Evolutionary conservation across 2,888 invertebrate species (phyloP), one percentile per base, ranked within the genome.

Genomic region (Ophonus ardosiacus): DNA sequence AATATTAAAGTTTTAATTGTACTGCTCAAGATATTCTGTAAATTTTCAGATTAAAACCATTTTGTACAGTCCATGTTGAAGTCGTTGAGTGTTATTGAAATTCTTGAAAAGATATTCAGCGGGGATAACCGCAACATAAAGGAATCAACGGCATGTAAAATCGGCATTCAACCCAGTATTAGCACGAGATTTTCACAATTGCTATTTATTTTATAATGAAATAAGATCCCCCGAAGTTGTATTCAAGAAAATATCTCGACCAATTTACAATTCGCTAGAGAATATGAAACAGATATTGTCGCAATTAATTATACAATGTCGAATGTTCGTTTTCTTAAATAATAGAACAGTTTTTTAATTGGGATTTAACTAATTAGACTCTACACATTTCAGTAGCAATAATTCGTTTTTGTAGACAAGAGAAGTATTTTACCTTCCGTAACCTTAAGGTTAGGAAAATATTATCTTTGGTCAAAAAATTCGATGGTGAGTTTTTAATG

Each of bases 1-100:
- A 81, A 65, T 65, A 63, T 81, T 40, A 81, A 81, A 81, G 43
- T 81, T 81, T 81, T 81, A 81, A 81, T 81, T 81, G 81, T 81
- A 18, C 24, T n/a, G 21, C 0, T 24, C 10, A 21, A 63, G 80
- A 80, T 80, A 80, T 63, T 80, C 80, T 4, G 5, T 18, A 63
- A 80, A 81, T 65, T 65, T 65, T 40, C 40, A 21, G 81, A 81
- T 65, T 65, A 51, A 43, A 80, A 43, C 43, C 81, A 65, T 81
- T 81, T 81, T 63, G 81, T 81, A 81, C 81, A 80, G 65, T 80
- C 18, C 61, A 63, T 17, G 63, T 21, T 59, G 24, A 51, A 79
- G 56, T 15, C 15, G 63, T 61, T 40, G 7, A 10, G 38, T 80
- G 80, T 81, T 65, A 81, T 63, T 81, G 81, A 65, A 81, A 65